Percentiles rank a stretch among this genome's conserved stretches.
Evolutionary conservation across 2,113 vertebrate genomes (phyloP).

Genomic region (Ammodytes marinus): DNA sequence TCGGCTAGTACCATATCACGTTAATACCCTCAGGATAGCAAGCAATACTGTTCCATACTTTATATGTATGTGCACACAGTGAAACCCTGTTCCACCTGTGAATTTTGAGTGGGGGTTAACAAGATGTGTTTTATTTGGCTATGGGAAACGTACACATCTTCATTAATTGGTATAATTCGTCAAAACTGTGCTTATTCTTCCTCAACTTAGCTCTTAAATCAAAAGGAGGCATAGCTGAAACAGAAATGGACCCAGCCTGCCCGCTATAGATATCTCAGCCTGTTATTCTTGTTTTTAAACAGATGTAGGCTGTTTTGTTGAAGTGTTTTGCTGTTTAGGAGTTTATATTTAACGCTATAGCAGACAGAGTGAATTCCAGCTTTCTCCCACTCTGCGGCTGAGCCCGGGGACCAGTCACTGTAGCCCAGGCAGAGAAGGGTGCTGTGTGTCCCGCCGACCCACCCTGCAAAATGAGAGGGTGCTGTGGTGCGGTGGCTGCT

Average conservation of each 20-base stretch:
- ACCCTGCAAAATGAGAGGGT: constrained; percentile 87
- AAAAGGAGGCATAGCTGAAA: constrained; percentile 34
- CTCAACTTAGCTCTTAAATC: constrained; percentile 50
- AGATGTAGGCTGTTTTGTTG: constrained; percentile 61
- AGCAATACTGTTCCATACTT: constrained; percentile 58
- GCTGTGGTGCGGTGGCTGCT: constrained; percentile 77
- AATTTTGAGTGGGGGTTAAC: constrained; percentile 68
- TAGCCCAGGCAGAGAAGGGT: constrained; percentile 74
- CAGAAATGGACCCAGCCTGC: constrained; percentile 24
- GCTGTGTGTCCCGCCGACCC: constrained; percentile 81
- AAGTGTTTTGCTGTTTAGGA: constrained; percentile 71
- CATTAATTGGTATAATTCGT: constrained; percentile 55
- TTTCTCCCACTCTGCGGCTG: constrained; percentile 76
- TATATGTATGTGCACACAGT: constrained; percentile 68
- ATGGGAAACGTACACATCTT: constrained; percentile 46
- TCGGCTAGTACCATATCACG: constrained; percentile 55
- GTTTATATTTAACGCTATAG: constrained; percentile 81
- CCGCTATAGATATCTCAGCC: constrained; percentile 57
- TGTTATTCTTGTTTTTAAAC: constrained; percentile 67
- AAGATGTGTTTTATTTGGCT: constrained; percentile 52
- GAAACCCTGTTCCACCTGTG: constrained; percentile 68
- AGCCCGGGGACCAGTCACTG: constrained; percentile 46
- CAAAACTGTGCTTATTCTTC: constrained; percentile 22
- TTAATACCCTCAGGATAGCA: constrained; percentile 68
- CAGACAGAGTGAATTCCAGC: constrained; percentile 80